Evolutionary conservation across 2,113 vertebrate species (phyloP), one percentile per base, ranked within the genome.

Genomic region (Choloepus hoffmanni): DNA sequence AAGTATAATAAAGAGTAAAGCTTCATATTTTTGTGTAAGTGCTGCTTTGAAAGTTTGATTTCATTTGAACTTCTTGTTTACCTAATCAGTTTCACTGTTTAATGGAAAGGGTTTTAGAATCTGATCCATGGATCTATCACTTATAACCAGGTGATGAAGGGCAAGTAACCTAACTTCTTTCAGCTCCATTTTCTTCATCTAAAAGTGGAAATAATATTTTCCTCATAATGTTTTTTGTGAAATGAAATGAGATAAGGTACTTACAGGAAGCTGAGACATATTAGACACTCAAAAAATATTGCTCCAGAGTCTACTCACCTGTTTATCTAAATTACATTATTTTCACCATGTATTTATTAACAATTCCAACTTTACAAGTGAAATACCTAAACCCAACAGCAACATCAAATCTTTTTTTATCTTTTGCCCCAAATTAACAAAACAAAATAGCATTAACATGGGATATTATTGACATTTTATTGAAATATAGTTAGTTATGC

Each of bases 121-220:
- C 24, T 72, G 65, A 10, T 48, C 2, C 24, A 81, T 5, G 62
- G 68, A 95, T 72, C 65, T 21, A 50, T 76, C 53, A 76, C n/a
- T 84, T 86, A 45, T 24, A 95, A 68, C 26, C 45, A 7, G 48
- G 26, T 50, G 21, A 60, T 13, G 40, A 30, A 10, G 24, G 68
- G 21, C n/a, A 92, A 85, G 33, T 67, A 36, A 82, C 5, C 30
- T 6, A 89, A 43, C 3, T 3, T 24, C n/a, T 67, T 81, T 94
- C 45, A 67, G 40, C 26, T 68, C 43, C 13, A 95, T 68, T 96
- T 88, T 55, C 19, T 85, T 94, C 26, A 95, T 77, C 13, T 77
- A 94, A 92, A 85, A n/a, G 67, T 48, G 2, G 3, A 96, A 90
- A 92, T 76, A 76, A 63, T 77, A 30, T 82, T 85, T 85, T 70